Percentiles rank a stretch among this genome's conserved stretches.
These are phyloP conservation scores for Microctenopoma lineatum DNA, from an alignment of 2,797 vertebrate species.

Conservation along the genomic window DNA sequence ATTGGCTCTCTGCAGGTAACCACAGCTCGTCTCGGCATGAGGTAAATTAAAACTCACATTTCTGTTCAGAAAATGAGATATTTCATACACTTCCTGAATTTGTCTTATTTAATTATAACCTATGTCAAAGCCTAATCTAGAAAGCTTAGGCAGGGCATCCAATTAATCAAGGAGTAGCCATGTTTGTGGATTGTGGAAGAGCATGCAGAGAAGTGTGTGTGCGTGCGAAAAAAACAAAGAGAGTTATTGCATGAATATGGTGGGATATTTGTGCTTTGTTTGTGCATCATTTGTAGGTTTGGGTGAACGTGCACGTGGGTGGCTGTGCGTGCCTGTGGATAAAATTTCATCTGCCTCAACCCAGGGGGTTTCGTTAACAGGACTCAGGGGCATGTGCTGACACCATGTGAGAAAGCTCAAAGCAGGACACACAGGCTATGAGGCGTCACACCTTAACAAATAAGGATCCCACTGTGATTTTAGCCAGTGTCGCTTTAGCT, in stretches of 20 bases:
- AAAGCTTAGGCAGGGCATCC: constrained; percentile 90
- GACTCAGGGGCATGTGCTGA: constrained; percentile 74
- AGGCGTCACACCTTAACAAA: constrained; percentile 75
- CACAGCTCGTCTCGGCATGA: constrained; percentile 91
- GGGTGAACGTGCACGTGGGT: constrained; percentile 32
- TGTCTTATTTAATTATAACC: constrained; percentile 99
- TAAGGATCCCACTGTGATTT: constrained; percentile 73
- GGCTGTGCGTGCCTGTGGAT: constrained; percentile 43
- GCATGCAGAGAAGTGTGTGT: constrained; percentile 27
- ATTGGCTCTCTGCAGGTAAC: constrained; percentile 97
- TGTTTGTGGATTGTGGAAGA: constrained; percentile 75
- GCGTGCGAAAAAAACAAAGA: background rate
- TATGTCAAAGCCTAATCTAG: constrained; percentile 97
- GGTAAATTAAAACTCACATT: constrained; percentile 99
- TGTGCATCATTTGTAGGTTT: constrained; percentile 42
- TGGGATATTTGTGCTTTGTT: constrained; percentile 57
- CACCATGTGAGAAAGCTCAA: constrained; percentile 69
- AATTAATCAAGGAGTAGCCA: constrained; percentile 92
- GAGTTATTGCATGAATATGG: constrained; percentile 71
- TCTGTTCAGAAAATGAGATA: constrained; percentile 88
- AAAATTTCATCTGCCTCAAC: constrained; percentile 60
- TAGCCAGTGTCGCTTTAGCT: constrained; percentile 69
- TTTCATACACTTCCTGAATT: constrained; percentile 96
- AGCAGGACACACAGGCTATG: constrained; percentile 70
- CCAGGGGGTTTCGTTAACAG: constrained; percentile 75